phyloP scores from a whole-genome alignment of 2,113 vertebrate genomes.

The Hydrolagus affinis region DNA sequence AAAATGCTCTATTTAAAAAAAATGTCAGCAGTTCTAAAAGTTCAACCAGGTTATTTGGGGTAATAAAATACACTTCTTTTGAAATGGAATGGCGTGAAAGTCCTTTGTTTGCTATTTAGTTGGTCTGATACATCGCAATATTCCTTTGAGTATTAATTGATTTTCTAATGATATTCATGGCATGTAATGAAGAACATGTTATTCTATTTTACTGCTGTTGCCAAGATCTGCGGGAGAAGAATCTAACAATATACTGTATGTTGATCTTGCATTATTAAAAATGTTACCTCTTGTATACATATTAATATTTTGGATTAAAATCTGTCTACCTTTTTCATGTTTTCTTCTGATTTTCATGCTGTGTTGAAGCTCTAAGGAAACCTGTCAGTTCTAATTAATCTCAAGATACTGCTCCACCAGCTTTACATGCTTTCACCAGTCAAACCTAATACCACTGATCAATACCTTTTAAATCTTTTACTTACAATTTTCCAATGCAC shows the following conservation, averaged over 20 bases:
- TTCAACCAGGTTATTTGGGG: neutral
- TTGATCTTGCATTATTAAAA: neutral
- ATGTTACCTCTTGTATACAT: neutral
- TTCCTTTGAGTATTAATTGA: conserved; percentile 18
- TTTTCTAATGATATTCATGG: neutral
- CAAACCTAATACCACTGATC: conserved; percentile 27
- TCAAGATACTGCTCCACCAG: conserved; percentile 16
- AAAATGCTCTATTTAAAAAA: neutral
- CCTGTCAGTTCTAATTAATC: conserved; percentile 24
- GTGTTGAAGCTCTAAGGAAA: conserved; percentile 21
- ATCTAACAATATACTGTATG: neutral
- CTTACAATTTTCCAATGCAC: conserved; percentile 8
- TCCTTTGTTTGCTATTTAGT: neutral
- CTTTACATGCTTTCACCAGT: conserved; percentile 13
- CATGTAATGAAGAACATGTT: conserved; percentile 15
- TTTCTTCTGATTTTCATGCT: conserved; percentile 27
- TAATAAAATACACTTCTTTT: neutral
- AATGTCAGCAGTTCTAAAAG: neutral
- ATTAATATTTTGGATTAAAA: neutral
- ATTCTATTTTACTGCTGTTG: neutral
- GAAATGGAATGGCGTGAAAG: neutral
- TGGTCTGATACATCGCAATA: neutral
- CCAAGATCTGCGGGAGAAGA: neutral
- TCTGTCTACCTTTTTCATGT: neutral
- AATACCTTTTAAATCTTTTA: conserved; percentile 21